A percentile compares a stretch with the other conserved stretches of the same genome.
These are phyloP conservation scores for Bhutanitis thaidina DNA, from an alignment of 2,888 invertebrate species.

Conservation along the genomic window DNA sequence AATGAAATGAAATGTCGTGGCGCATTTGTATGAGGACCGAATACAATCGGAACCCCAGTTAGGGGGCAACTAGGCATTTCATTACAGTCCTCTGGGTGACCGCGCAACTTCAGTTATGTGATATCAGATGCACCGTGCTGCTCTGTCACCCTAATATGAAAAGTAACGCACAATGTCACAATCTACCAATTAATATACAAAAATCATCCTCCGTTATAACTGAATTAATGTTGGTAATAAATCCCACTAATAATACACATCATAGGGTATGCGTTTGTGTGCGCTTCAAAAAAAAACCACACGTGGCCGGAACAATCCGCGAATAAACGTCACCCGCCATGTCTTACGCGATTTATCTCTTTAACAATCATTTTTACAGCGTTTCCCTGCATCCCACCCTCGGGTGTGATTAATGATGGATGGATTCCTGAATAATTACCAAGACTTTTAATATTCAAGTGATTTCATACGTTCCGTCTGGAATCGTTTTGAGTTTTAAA, in stretches of 20 bases:
- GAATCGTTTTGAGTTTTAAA: slow-evolving; percentile 37
- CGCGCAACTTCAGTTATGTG: too few species aligned
- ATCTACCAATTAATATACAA: slow-evolving; percentile 41
- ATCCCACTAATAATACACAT: slow-evolving; percentile 46
- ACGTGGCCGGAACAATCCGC: slow-evolving; percentile 45
- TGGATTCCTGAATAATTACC: slow-evolving; percentile 81
- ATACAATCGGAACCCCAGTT: too few species aligned
- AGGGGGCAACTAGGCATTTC: too few species aligned
- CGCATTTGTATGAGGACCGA: too few species aligned
- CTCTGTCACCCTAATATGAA: too few species aligned
- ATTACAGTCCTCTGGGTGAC: too few species aligned
- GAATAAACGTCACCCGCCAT: slow-evolving; percentile 64
- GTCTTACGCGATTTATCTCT: slow-evolving; percentile 76
- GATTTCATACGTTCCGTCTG: slow-evolving; percentile 45
- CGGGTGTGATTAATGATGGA: slow-evolving; percentile 78
- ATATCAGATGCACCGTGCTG: background rate
- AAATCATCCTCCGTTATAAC: slow-evolving; percentile 45
- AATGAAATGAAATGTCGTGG: too few species aligned
- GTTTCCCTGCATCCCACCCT: slow-evolving; percentile 65
- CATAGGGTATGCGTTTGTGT: slow-evolving; percentile 39
- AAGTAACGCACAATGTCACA: background rate
- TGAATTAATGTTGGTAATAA: slow-evolving; percentile 44
- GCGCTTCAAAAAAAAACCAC: slow-evolving; percentile 38
- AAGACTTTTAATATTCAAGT: slow-evolving; percentile 80
- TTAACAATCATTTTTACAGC: slow-evolving; percentile 77